Conservation (phyloP, 2,888 invertebrate genomes). For the Euzetes globulus region DNA sequence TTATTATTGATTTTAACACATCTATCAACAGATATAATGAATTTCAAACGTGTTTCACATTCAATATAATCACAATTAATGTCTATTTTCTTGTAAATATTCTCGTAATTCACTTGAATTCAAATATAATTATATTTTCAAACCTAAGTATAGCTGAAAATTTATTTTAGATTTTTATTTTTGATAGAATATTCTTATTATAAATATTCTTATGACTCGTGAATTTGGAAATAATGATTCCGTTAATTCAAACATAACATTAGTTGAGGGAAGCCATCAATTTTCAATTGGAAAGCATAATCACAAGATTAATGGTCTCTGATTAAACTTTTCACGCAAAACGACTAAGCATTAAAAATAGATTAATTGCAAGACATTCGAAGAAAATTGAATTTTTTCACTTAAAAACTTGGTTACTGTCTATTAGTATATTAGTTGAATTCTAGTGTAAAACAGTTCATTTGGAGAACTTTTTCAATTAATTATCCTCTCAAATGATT, state of each 20-base stretch:
- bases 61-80: too few relatives aligned
- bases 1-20: too few relatives aligned
- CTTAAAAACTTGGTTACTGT: neutral
- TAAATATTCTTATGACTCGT: neutral
- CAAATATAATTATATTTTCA: too few relatives aligned
- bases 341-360: neutral
- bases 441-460: neutral
- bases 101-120: too few relatives aligned
- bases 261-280: neutral
- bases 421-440: neutral
- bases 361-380: neutral
- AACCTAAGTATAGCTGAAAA: too few relatives aligned
- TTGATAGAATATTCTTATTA: too few relatives aligned
- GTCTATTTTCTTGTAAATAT: too few relatives aligned
- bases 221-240: neutral
- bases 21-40: too few relatives aligned
- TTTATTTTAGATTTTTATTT: too few relatives aligned
- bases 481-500: neutral
- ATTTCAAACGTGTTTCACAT: too few relatives aligned
- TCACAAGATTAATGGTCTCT: neutral
- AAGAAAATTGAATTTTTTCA: neutral
- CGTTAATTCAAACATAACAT: neutral
- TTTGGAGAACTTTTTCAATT: neutral
- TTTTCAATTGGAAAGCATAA: neutral
- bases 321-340: constrained; percentile 13